Percentiles rank a stretch among this genome's conserved stretches.
These are phyloP conservation scores for Brachyhypopomus occidentalis DNA, from an alignment of 2,113 vertebrate species.

Conservation along the genomic window DNA sequence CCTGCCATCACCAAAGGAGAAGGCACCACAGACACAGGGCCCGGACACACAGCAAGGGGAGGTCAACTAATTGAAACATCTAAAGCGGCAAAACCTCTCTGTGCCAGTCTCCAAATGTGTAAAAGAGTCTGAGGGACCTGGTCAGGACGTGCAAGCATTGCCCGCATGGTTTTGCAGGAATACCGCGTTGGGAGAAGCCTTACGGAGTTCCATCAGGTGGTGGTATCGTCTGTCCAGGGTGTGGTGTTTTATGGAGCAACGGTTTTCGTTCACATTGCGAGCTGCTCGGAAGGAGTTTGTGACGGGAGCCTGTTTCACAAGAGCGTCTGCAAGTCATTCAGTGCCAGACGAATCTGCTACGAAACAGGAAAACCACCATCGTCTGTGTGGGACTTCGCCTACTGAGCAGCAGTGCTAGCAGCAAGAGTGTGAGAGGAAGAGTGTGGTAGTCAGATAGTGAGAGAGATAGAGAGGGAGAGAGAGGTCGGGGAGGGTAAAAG, in stretches of 20 bases:
- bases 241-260: background rate
- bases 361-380: background rate
- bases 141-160: too few relatives aligned
- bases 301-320: background rate
- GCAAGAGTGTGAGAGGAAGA: background rate
- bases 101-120: too few relatives aligned
- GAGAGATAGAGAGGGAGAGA: background rate
- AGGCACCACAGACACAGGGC: background rate
- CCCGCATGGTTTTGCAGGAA: background rate
- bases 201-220: background rate
- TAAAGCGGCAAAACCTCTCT: too few relatives aligned
- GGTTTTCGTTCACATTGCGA: constrained; percentile 22
- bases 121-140: too few relatives aligned
- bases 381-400: background rate
- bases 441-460: background rate
- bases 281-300: background rate
- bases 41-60: too few relatives aligned
- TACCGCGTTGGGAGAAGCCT: background rate
- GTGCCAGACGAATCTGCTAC: background rate
- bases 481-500: background rate
- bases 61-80: too few relatives aligned
- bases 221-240: constrained; percentile 15
- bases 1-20: background rate
- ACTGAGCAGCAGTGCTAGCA: background rate
- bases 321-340: background rate